Conservation (phyloP, 2,113 vertebrate genomes). For the Pachyramphus minor region DNA sequence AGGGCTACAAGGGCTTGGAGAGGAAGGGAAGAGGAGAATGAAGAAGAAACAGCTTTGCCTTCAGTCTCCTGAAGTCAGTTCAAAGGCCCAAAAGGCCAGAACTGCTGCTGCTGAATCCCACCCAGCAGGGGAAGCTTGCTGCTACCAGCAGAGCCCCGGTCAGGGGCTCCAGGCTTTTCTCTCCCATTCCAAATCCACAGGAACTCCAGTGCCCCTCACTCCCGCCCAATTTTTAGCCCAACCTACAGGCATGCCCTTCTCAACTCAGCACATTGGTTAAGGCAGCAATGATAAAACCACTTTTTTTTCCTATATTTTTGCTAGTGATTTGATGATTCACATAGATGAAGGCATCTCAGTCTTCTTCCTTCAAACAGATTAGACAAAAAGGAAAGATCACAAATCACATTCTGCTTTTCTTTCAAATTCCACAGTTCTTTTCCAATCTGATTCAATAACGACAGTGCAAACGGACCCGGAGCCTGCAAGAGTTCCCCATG, state of each 20-base stretch:
- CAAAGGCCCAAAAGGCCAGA: background rate
- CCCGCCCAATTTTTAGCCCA: background rate
- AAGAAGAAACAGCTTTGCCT: background rate
- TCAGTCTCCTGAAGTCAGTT: background rate
- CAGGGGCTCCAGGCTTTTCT: background rate
- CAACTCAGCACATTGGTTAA: background rate
- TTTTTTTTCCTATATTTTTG: background rate
- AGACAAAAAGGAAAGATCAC: background rate
- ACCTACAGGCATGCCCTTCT: background rate
- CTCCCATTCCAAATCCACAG: background rate
- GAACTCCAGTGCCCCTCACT: background rate
- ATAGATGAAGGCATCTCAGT: fast-evolving
- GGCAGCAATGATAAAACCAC: background rate
- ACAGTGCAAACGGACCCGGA: background rate
- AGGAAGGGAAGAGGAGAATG: background rate
- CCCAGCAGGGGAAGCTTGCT: background rate
- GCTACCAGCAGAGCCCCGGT: background rate
- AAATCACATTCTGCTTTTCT: background rate
- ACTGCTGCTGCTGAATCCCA: background rate
- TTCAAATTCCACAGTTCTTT: background rate
- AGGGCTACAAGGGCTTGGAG: background rate
- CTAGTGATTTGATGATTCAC: background rate
- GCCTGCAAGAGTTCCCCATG: background rate
- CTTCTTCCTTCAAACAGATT: background rate
- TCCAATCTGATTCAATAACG: background rate